Evolutionary conservation across 1,140 invertebrate genomes (phyloP).

Genomic region (Ectropis grisescens): DNA sequence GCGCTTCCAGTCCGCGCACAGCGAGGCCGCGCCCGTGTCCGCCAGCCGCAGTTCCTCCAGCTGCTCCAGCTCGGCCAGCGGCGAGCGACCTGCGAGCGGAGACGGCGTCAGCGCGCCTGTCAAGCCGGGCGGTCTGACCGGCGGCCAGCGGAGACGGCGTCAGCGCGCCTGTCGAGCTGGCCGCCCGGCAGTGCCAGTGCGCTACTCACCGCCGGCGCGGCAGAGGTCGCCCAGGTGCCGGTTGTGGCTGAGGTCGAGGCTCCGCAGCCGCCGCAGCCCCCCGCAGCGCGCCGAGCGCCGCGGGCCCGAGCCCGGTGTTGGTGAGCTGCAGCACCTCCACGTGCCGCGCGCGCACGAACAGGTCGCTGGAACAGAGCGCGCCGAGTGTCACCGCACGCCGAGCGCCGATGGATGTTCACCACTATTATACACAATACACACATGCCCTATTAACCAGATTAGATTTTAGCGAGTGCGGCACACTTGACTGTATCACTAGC

Average conservation of each 20-base stretch:
- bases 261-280: conserved; percentile 5
- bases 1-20: too few species aligned
- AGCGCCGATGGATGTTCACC: too few species aligned
- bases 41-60: conserved; percentile 5
- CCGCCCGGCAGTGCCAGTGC: conserved; percentile 1
- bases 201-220: background rate
- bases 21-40: too few species aligned
- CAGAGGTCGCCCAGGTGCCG: conserved; percentile 15
- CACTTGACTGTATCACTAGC: background rate
- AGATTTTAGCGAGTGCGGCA: background rate
- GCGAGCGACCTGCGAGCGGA: background rate
- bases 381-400: too few species aligned
- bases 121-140: background rate
- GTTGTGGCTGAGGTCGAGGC: conserved; percentile 9
- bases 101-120: background rate
- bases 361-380: conserved; percentile 3
- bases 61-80: background rate
- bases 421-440: background rate
- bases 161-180: background rate
- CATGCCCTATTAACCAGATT: too few species aligned
- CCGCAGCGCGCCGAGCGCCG: conserved; percentile 3
- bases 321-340: conserved; percentile 9
- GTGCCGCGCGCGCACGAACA: conserved; percentile 4
- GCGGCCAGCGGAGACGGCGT: conserved; percentile 1
- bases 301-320: conserved; percentile 9